A percentile compares a stretch with the other conserved stretches of the same genome.
Evolutionary conservation across 2,113 vertebrate genomes (phyloP).

Genomic region (Sphyrna mokarran): DNA sequence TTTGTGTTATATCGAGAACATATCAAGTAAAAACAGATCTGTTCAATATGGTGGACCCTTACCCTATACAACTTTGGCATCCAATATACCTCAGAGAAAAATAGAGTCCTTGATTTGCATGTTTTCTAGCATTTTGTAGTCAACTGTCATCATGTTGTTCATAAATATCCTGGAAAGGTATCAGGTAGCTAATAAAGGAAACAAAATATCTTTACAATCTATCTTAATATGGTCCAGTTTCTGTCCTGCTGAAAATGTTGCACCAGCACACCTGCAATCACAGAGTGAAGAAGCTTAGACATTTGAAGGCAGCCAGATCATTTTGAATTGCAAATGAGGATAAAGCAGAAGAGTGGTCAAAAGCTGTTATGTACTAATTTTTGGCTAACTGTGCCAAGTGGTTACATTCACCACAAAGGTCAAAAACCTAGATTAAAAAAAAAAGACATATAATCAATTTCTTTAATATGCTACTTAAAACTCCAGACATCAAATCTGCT

Average conservation of each 20-base stretch:
- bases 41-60: not conserved
- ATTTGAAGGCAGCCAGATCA: not conserved
- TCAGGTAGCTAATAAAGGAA: not conserved
- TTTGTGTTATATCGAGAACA: no score
- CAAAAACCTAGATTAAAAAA: not conserved
- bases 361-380: not conserved
- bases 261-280: not conserved
- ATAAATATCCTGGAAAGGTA: not conserved
- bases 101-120: not conserved
- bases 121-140: not conserved
- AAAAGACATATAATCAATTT: no score
- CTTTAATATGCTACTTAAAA: no score
- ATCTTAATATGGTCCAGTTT: not conserved
- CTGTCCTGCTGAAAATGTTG: not conserved
- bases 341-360: not conserved
- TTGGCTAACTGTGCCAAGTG: not conserved
- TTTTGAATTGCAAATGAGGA: not conserved
- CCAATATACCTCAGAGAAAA: not conserved
- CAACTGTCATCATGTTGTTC: not conserved
- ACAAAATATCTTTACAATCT: not conserved
- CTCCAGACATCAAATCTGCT: no score
- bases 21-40: no score
- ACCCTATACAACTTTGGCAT: not conserved
- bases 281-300: not conserved
- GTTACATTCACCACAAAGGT: not conserved